Evolutionary conservation across 2,888 invertebrate genomes (phyloP).

Genomic region (Clusia tigrina): DNA sequence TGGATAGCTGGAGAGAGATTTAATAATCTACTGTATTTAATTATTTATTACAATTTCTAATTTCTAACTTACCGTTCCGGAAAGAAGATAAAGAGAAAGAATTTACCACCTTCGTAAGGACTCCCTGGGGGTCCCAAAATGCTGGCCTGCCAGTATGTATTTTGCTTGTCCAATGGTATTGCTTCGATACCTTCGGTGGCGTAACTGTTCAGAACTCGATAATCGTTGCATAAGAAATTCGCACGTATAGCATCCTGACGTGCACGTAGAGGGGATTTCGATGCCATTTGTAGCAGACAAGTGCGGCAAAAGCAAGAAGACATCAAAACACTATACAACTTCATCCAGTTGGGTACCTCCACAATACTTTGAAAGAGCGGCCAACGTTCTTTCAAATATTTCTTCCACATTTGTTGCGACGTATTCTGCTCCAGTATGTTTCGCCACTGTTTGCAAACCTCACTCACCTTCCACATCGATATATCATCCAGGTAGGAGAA

Average conservation of each 20-base stretch:
- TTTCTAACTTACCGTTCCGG: constrained; percentile 77
- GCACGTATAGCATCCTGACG: constrained; percentile 85
- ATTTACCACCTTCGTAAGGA: constrained; percentile 93
- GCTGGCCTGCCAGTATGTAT: constrained; percentile 88
- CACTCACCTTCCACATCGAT: constrained; percentile 87
- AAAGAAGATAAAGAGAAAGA: constrained; percentile 89
- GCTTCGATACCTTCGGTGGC: constrained; percentile 64
- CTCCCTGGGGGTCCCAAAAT: constrained; percentile 91
- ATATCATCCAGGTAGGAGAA: constrained; percentile 92
- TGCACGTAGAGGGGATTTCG: constrained; percentile 72
- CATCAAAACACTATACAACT: constrained; percentile 75
- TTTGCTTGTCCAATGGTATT: constrained; percentile 62
- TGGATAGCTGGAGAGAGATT: constrained; percentile 72
- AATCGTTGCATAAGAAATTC: constrained; percentile 80
- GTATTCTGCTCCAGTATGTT: constrained; percentile 81
- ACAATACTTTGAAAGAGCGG: constrained; percentile 83
- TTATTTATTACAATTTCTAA: too few species aligned
- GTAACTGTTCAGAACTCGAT: constrained; percentile 64
- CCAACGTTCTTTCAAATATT: constrained; percentile 81
- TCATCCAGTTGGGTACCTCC: constrained; percentile 80
- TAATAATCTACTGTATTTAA: constrained; percentile 36
- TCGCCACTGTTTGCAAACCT: constrained; percentile 87
- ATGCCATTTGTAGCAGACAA: constrained; percentile 86
- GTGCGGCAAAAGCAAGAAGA: constrained; percentile 86
- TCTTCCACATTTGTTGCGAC: constrained; percentile 81